phyloP scores from a whole-genome alignment of 2,888 invertebrate species.

The Brachyopa scutellaris region DNA sequence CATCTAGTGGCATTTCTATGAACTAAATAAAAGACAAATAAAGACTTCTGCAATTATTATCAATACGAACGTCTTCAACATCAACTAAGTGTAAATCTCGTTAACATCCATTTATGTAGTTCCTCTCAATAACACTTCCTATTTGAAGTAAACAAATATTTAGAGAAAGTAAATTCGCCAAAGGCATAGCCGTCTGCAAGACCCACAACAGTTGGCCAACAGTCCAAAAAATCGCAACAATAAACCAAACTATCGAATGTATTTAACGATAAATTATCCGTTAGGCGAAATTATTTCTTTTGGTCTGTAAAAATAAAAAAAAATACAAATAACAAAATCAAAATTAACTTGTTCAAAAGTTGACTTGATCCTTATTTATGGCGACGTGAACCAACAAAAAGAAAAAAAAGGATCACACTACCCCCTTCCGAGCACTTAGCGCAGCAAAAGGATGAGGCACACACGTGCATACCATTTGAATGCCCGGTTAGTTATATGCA shows the following conservation, averaged over 20 bases:
- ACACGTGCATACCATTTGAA: not conserved
- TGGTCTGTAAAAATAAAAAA: not conserved
- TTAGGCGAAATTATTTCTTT: not conserved
- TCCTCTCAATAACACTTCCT: not conserved
- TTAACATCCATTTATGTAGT: too few species aligned
- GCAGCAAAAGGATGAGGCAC: slow-evolving; percentile 4
- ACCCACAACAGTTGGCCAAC: not conserved
- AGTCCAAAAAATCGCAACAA: slow-evolving; percentile 10
- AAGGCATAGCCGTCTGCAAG: not conserved
- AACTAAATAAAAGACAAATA: too few species aligned
- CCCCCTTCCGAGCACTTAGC: slow-evolving; percentile 32
- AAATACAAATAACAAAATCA: slow-evolving; percentile 31
- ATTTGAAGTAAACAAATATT: not conserved
- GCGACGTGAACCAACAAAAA: not conserved
- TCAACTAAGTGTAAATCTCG: too few species aligned
- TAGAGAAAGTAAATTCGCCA: not conserved
- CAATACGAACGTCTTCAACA: too few species aligned
- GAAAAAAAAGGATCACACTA: slow-evolving; percentile 54
- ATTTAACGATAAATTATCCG: slow-evolving; percentile 36
- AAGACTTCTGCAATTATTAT: too few species aligned
- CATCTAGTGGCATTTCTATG: too few species aligned
- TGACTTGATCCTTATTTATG: slow-evolving; percentile 70
- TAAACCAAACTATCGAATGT: slow-evolving; percentile 13
- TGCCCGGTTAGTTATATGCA: slow-evolving; percentile 19
- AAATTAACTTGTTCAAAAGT: slow-evolving; percentile 64